These are phyloP conservation scores for Bucco capensis DNA, from an alignment of 2,113 vertebrate species.

Conservation along the genomic window DNA sequence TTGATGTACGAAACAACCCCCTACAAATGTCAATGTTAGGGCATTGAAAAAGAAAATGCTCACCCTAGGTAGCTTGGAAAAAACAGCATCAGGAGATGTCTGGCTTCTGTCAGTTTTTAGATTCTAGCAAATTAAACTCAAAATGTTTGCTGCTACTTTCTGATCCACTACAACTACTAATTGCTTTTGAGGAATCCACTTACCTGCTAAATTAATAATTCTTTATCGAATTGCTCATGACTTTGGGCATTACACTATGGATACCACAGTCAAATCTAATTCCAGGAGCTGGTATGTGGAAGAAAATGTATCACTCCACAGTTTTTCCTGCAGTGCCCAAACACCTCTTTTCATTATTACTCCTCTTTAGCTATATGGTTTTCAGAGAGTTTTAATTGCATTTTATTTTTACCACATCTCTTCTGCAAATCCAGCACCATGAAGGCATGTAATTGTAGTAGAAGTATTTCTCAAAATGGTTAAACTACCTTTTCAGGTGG, in stretches of 20 bases:
- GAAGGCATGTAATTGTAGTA: background rate
- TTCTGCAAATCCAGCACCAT: background rate
- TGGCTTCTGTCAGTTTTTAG: background rate
- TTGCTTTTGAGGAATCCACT: background rate
- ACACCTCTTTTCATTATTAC: background rate
- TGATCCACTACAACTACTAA: background rate
- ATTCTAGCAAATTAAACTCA: background rate
- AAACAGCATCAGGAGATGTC: background rate
- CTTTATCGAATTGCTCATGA: background rate
- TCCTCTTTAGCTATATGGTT: background rate
- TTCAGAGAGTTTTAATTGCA: background rate
- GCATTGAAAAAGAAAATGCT: background rate
- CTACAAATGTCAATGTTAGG: background rate
- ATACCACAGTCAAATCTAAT: background rate
- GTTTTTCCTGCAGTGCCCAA: background rate
- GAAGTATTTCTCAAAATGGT: background rate
- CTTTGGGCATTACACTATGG: background rate
- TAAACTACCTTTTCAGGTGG: background rate
- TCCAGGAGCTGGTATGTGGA: background rate
- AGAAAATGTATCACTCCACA: background rate
- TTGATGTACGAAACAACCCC: background rate
- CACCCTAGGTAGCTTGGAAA: background rate
- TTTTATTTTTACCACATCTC: background rate
- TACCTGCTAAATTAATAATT: background rate
- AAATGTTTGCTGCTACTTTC: background rate